phyloP scores from a whole-genome alignment of 2,797 vertebrate species.

The Halcyon badia region DNA sequence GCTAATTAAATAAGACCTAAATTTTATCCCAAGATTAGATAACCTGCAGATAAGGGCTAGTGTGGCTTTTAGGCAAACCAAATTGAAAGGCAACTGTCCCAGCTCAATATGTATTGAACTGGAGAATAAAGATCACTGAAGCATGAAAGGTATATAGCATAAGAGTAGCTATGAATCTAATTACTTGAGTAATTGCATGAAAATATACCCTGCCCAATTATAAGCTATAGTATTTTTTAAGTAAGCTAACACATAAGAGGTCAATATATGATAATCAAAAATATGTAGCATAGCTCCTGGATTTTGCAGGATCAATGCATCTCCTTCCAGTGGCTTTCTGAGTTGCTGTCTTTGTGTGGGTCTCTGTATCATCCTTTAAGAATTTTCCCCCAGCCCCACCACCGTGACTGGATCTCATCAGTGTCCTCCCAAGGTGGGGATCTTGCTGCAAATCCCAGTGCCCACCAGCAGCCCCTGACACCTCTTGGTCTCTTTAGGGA shows the following conservation, averaged over 20 bases:
- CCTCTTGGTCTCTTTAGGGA: background rate
- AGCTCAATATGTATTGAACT: constrained; percentile 50
- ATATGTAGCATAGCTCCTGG: background rate
- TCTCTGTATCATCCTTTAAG: background rate
- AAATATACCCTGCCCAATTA: background rate
- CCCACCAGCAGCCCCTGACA: too few relatives aligned
- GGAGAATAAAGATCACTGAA: constrained; percentile 54
- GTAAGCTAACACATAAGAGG: background rate
- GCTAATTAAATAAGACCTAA: background rate
- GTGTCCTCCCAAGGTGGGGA: background rate
- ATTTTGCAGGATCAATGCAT: background rate
- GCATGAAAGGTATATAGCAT: background rate
- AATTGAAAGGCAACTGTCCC: constrained; percentile 28
- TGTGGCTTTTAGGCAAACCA: background rate
- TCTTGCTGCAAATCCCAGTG: background rate
- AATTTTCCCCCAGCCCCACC: background rate
- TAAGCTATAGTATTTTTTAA: background rate
- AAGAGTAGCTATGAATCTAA: constrained; percentile 51
- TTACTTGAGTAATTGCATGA: constrained; percentile 38
- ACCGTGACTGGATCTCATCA: background rate
- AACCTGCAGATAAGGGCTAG: background rate
- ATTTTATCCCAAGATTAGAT: background rate
- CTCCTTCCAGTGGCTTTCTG: background rate
- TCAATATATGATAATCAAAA: constrained; percentile 39
- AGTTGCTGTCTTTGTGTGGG: background rate